These are phyloP conservation scores for Lomographa bimaculata DNA, from an alignment of 2,888 invertebrate genomes.

Conservation along the genomic window DNA sequence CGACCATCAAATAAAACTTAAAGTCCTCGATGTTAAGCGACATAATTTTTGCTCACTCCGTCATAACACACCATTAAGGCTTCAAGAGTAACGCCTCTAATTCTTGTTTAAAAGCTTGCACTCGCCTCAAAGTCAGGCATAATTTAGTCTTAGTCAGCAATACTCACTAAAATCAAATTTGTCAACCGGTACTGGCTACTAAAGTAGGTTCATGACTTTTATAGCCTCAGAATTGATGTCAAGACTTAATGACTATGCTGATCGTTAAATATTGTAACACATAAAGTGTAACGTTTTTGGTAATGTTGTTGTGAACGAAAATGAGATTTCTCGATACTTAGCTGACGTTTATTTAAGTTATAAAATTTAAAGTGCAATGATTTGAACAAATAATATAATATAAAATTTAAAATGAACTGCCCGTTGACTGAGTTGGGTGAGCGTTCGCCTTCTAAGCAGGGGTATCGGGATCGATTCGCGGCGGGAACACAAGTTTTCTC, in stretches of 20 bases:
- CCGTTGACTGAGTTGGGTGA: too few species aligned
- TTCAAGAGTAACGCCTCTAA: slow-evolving; percentile 76
- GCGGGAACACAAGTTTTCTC: too few species aligned
- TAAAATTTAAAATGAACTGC: too few species aligned
- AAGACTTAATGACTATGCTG: slow-evolving; percentile 27
- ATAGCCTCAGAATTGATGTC: slow-evolving; percentile 21
- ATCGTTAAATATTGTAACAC: slow-evolving; percentile 32
- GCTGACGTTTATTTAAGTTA: slow-evolving; percentile 14
- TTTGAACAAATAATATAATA: too few species aligned
- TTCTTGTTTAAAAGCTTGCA: slow-evolving; percentile 82
- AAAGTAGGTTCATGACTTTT: slow-evolving; percentile 33
- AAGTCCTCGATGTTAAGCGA: slow-evolving; percentile 55
- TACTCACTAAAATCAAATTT: slow-evolving; percentile 80
- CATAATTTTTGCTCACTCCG: slow-evolving; percentile 74
- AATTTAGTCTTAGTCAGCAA: slow-evolving; percentile 80
- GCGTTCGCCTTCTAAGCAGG: too few species aligned
- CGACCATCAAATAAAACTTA: slow-evolving; percentile 35
- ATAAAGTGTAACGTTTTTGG: slow-evolving; percentile 29
- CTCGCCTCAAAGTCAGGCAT: slow-evolving; percentile 78
- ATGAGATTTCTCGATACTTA: slow-evolving; percentile 20
- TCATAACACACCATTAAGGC: slow-evolving; percentile 79
- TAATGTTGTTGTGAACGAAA: slow-evolving; percentile 22
- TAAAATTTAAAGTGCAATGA: too few species aligned
- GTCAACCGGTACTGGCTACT: slow-evolving; percentile 69
- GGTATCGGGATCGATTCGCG: too few species aligned